These are phyloP conservation scores for Diachasma alloeum DNA, from an alignment of 1,140 invertebrate species.

Conservation along the genomic window DNA sequence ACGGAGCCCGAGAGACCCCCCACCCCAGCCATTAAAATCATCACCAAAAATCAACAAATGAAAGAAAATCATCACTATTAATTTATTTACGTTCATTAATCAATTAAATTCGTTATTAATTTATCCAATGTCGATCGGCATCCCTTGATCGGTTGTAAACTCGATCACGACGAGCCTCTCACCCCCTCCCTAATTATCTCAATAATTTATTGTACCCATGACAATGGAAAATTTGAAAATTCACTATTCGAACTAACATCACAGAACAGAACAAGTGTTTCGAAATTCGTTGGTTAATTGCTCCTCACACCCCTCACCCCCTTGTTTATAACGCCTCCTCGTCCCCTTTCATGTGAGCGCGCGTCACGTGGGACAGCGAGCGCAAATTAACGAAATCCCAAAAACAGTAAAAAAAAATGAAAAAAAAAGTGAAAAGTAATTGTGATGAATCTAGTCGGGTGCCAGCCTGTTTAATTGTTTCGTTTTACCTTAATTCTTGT, in stretches of 20 bases:
- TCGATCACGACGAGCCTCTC: conserved; percentile 10
- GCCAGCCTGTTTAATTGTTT: conserved; percentile 23
- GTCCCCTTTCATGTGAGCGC: too few relatives aligned
- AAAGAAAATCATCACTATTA: background rate
- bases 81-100: background rate
- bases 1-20: background rate
- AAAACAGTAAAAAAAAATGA: conserved; percentile 10
- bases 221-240: background rate
- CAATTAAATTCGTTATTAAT: background rate
- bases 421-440: conserved; percentile 24
- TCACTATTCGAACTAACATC: background rate
- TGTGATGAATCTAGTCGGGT: conserved; percentile 31
- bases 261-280: background rate
- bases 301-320: background rate
- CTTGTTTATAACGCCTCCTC: background rate
- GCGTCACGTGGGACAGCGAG: background rate
- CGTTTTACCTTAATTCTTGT: conserved; percentile 19
- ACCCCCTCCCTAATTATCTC: background rate
- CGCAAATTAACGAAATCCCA: background rate
- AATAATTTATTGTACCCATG: background rate
- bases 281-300: background rate
- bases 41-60: background rate
- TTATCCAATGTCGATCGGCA: background rate
- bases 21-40: background rate
- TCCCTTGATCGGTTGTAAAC: background rate